Evolutionary conservation across 1,140 invertebrate genomes (phyloP), one percentile per base, ranked within the genome.

Genomic region (Lepidotrigona ventralis): DNA sequence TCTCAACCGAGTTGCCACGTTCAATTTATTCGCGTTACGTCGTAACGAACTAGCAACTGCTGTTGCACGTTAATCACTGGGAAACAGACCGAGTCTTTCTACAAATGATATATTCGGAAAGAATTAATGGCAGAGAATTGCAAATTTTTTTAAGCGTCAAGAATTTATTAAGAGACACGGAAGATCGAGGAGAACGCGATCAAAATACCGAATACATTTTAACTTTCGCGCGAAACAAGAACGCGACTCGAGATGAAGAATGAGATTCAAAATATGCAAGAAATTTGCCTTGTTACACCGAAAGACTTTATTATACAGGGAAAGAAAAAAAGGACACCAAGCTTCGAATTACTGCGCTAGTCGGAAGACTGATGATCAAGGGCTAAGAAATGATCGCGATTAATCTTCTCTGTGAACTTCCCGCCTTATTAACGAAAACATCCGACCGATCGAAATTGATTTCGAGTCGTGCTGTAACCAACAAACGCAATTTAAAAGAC

Each of bases 361-460:
- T 56, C 46, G 26, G 15, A 64, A 64, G 68, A 72, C 53, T 72
- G 63, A 79, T 71, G 53, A 70, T 11, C n/a, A 3, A 14, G n/a
- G 5, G 11, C 9, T 64, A 46, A 79, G 29, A 60, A 17, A 79
- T n/a, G 56, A 21, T 4, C n/a, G 14, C 39, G 15, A 21, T 56
- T 79, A 79, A 69, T 79, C 76, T 39, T 19, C 23, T 17, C 29
- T 14, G 9, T 21, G 53, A 21, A 66, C 19, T n/a, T 17, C 39
- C 53, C 17, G 12, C 70, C 33, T 63, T 73, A 80, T 64, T 72
- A 80, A 63, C 64, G 56, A 73, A 63, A 80, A 73, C 69, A 73
- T 64, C 46, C 69, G 33, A 63, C 33, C 19, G 26, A 33, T 80
- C 46, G 58, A 80, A 73, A 80, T 64, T 80, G 46, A 80, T 80